phyloP scores from a whole-genome alignment of 2,888 invertebrate genomes.

The Tyria jacobaeae region DNA sequence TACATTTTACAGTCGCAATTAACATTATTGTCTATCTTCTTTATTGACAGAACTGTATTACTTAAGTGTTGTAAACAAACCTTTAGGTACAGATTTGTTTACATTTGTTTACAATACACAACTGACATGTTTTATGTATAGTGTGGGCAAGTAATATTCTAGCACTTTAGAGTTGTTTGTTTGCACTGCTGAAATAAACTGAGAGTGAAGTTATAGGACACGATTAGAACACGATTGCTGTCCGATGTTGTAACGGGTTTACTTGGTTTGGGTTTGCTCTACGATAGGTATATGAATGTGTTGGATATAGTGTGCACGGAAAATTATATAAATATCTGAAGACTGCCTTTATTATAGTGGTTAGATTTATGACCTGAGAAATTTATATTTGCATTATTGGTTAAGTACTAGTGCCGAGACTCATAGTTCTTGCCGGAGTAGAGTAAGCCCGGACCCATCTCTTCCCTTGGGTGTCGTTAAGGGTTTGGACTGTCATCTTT shows the following conservation, averaged over 20 bases:
- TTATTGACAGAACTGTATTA: conserved; percentile 18
- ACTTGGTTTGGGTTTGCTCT: neutral
- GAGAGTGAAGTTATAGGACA: conserved; percentile 9
- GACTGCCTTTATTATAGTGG: no score
- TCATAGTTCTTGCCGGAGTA: no score
- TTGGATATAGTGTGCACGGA: no score
- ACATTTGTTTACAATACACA: conserved; percentile 36
- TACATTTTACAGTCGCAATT: neutral
- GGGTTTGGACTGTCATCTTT: no score
- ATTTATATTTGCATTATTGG: no score
- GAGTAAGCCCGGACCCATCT: no score
- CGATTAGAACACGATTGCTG: conserved; percentile 1
- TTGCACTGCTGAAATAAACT: conserved; percentile 22
- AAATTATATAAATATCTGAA: no score
- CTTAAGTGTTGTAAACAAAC: conserved; percentile 11
- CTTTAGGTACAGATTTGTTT: conserved; percentile 28
- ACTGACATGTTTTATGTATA: conserved; percentile 47
- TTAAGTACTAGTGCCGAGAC: no score
- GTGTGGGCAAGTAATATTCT: conserved; percentile 36
- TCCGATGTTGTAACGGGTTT: neutral
- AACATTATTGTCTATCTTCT: conserved; percentile 10
- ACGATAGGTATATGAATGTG: neutral
- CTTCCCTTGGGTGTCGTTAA: no score
- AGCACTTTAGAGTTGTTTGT: conserved; percentile 43
- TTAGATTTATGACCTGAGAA: no score